Base-by-base conservation (phyloP, 2,888 invertebrate species). In the Melinopterus prodromus region DNA sequence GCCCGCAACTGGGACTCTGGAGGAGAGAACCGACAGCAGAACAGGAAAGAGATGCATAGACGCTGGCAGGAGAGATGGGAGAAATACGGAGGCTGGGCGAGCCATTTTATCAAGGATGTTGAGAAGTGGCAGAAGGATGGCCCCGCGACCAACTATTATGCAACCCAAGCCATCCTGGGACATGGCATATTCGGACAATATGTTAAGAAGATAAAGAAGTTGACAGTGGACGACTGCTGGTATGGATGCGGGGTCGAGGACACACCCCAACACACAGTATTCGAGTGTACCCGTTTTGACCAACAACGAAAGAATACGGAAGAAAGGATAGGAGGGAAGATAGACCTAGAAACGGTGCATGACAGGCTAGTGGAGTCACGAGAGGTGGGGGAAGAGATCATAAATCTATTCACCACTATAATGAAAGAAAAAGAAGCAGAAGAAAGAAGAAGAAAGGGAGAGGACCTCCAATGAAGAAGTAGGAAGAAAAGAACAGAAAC, bases 131-230 rank as follows among this genome's bases (percentile, higher is more conserved):
- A 70, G 1, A 70, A 0, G 6, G 15, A 70, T 16, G 70, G 70
- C n/a, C 70, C 70, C n/a, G 16, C 15, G 15, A 70, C 15, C 12
- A 70, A 70, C 16, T 70, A 70, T 16, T 70, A 70, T 16, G 70
- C 70, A 70, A 70, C 70, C 70, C 70, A 70, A 9, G 70, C 70
- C n/a, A 70, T 70, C n/a, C 16, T 70, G 70, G 70, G 70, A 9
- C 70, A 70, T 70, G 70, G 9, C 6, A 70, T 1, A 6, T 70
- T 70, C 70, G 12, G 70, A 16, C n/a, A 70, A 12, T 70, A 70
- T 16, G 7, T 70, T n/a, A 70, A 70, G n/a, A 12, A 70, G 16
- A 70, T 69, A 16, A 70, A 70, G 16, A 70, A 70, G 16, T 16
- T 70, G 9, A 70, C 15, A 70, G 16, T 16, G 16, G 16, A 16